Evolutionary conservation across 2,888 invertebrate species (phyloP), one percentile per base, ranked within the genome.

Genomic region (Cephonodes hylas): DNA sequence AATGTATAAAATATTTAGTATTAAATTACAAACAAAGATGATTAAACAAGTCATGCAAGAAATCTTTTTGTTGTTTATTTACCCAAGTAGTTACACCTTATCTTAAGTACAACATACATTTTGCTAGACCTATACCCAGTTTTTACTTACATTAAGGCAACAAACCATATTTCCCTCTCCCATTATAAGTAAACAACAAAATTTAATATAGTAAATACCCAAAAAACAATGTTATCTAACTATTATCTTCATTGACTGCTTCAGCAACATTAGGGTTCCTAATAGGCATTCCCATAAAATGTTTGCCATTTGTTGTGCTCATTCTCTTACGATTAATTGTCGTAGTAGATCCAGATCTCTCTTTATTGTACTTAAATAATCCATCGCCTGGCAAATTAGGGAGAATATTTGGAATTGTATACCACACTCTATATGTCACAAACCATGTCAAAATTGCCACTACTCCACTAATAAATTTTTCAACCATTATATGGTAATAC

Each of bases 401-500:
- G 59, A 95, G 85, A 31, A 94, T 69, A 63, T 93, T 90, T 13
- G 94, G 93, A 60, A 95, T 90, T 46, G 93, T 93, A 81, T 95
- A 97, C 96, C 96, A 96, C 73, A 95, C 94, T 65, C 95, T 94
- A 83, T 99, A 99, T 0, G 97, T 97, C 23, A 97, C 88, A 91
- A 96, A 98, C 99, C 99, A 99, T 34, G 96, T 96, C 4, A 96
- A 80, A 73, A 98, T 95, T 8, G 98, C 99, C 74, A 97, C 93
- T n/a, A 96, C 93, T 22, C 97, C 97, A 73, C 97, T 98, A 0
- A 97, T 84, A 65, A 99, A 95, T 84, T 99, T 99, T 83, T 99
- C 99, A 25, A 98, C 95, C 96, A 99, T 97, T 58, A 96, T 96
- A 85, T 99, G 99, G 88, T 98, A 99, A 85, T 99, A 99, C 6